phyloP scores from a whole-genome alignment of 2,113 vertebrate species.

The Lontra canadensis region DNA sequence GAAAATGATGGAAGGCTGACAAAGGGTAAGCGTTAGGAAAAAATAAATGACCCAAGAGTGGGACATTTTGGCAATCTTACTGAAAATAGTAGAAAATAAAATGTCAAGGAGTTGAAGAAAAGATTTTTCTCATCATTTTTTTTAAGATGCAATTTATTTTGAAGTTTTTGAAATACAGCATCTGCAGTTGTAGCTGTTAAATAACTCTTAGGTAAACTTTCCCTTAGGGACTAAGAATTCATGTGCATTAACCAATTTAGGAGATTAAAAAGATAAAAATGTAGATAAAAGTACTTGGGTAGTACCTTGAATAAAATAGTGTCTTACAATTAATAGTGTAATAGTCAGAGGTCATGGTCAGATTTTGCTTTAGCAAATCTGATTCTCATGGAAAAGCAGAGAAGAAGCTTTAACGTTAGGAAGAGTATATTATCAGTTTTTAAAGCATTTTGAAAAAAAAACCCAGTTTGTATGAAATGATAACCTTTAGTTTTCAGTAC shows the following conservation, averaged over 20 bases:
- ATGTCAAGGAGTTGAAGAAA: background rate
- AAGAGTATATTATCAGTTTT: slow-evolving; percentile 14
- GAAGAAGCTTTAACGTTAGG: background rate
- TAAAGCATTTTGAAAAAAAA: slow-evolving; percentile 15
- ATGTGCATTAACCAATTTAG: background rate
- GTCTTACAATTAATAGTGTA: background rate
- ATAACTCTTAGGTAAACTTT: background rate
- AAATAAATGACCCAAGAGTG: background rate
- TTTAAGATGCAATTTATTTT: background rate
- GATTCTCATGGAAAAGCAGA: background rate
- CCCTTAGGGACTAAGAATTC: background rate
- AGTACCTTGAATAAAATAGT: background rate
- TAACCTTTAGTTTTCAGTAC: background rate
- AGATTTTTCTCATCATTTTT: background rate
- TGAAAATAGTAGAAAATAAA: slow-evolving; percentile 9
- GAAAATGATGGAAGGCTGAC: background rate
- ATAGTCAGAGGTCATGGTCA: slow-evolving; percentile 4
- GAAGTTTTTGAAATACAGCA: background rate
- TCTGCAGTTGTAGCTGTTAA: background rate
- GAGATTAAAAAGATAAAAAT: background rate
- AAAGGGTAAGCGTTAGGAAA: background rate
- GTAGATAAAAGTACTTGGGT: background rate
- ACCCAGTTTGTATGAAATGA: background rate
- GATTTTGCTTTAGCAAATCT: slow-evolving; percentile 1
- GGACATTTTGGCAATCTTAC: background rate